These are phyloP conservation scores for Aegithalos caudatus DNA, from an alignment of 2,113 vertebrate species.

Conservation along the genomic window DNA sequence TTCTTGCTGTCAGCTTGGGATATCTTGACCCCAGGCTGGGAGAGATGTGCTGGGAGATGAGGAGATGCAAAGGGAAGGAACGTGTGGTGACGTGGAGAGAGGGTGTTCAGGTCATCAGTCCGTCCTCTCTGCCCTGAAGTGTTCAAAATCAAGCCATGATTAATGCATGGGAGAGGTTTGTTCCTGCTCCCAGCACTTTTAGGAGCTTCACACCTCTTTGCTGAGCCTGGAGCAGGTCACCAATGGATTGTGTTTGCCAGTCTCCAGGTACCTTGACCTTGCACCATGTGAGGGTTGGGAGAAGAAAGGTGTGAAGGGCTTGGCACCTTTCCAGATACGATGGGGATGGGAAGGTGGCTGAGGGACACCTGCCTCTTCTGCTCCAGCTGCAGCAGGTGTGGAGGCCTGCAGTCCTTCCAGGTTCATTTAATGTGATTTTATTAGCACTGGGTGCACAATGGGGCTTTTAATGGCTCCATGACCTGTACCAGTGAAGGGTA, in stretches of 20 bases:
- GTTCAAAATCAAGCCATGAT: neutral
- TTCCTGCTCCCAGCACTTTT: neutral
- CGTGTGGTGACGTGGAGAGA: neutral
- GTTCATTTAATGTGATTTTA: neutral
- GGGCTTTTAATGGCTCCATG: neutral
- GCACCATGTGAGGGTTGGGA: neutral
- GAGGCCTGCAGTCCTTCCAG: neutral
- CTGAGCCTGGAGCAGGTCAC: neutral
- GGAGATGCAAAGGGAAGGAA: neutral
- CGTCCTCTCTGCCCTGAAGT: neutral
- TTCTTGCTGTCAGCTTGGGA: neutral
- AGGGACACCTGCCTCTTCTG: neutral
- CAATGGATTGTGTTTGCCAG: rapidly evolving
- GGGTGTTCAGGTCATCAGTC: neutral
- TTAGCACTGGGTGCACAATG: neutral
- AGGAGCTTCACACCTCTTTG: neutral
- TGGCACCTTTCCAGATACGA: rapidly evolving
- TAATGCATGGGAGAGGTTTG: neutral
- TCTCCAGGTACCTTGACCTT: neutral
- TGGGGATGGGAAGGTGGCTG: neutral
- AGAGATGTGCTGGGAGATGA: neutral
- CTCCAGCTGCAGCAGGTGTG: neutral
- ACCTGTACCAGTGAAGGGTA: rapidly evolving
- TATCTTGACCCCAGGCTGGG: neutral
- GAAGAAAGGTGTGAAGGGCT: neutral